Evolutionary conservation across 2,888 invertebrate species (phyloP), one percentile per base, ranked within the genome.

Genomic region (Coenonympha glycerion): DNA sequence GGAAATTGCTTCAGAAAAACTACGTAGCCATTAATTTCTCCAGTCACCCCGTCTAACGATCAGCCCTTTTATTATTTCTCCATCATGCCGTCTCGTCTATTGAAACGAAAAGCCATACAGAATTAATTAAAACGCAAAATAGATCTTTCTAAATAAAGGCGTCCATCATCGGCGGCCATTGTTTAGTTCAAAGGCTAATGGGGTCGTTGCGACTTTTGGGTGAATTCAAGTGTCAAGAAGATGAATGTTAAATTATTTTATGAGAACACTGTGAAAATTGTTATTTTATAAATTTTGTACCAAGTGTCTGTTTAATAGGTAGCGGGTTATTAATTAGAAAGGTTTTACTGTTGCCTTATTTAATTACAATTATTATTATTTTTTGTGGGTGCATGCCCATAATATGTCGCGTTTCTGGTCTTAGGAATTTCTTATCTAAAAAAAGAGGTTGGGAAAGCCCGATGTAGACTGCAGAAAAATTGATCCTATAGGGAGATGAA

Each of bases 171-270:
- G 36, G 36, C 15, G 3, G 59, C 69, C 71, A 75, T 81, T 81
- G 81, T 80, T 79, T 81, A 68, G 73, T 66, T 67, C 65, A 80
- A 78, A 80, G 80, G 81, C 77, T 81, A 81, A 79, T 81, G 81
- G 79, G 67, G 68, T 66, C 71, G 68, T 69, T 71, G 64, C n/a
- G n/a, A n/a, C n/a, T n/a, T n/a, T n/a, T 65, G 63, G 65, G 64
- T 62, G 66, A 74, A 80, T 81, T 79, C 79, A 81, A 75, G 76
- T 80, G 81, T 82, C 82, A 83, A 63, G 73, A 77, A 79, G 80
- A 82, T 80, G 76, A 79, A 81, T 83, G 79, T 73, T 73, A 66
- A 61, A 74, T 79, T 76, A 79, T 82, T n/a, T 82, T 82, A 83
- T 81, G 79, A 69, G 71, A 66, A 69, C 63, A 61, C 53, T 58